Evolutionary conservation across 92 coral and sea anemone genomes (phyloP).

Genomic region (Palythoa heliodiscus): DNA sequence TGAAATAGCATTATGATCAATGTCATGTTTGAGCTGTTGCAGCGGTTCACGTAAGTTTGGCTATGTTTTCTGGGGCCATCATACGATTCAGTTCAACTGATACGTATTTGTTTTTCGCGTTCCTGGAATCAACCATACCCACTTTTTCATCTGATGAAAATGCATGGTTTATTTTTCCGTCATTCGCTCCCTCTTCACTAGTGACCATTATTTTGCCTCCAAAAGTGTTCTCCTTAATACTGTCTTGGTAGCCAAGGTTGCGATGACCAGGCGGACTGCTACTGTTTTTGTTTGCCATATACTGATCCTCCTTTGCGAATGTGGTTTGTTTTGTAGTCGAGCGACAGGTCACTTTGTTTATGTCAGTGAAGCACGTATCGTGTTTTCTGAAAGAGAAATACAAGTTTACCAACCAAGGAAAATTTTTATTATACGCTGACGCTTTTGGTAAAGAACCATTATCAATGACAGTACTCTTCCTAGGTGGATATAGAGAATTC

Average conservation of each 20-base stretch:
- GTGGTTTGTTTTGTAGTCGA: background rate
- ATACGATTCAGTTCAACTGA: background rate
- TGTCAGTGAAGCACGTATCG: background rate
- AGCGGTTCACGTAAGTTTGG: too few relatives aligned
- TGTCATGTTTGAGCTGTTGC: too few relatives aligned
- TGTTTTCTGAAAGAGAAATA: background rate
- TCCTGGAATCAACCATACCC: background rate
- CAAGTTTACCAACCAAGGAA: too few relatives aligned
- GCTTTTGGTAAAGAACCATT: too few relatives aligned
- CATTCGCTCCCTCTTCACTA: background rate
- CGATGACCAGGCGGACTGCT: background rate
- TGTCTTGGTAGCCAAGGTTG: background rate
- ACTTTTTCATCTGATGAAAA: background rate
- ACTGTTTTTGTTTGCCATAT: background rate
- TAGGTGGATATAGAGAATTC: too few relatives aligned
- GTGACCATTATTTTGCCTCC: background rate
- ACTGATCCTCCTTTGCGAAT: background rate
- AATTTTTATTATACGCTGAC: too few relatives aligned
- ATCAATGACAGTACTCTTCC: too few relatives aligned
- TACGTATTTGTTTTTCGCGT: background rate
- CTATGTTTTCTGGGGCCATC: background rate
- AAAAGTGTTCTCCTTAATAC: background rate
- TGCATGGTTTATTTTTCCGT: background rate
- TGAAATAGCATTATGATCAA: too few relatives aligned
- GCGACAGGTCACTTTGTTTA: background rate